phyloP scores from a whole-genome alignment of 2,113 vertebrate genomes.

The Spizaetus ornatus region DNA sequence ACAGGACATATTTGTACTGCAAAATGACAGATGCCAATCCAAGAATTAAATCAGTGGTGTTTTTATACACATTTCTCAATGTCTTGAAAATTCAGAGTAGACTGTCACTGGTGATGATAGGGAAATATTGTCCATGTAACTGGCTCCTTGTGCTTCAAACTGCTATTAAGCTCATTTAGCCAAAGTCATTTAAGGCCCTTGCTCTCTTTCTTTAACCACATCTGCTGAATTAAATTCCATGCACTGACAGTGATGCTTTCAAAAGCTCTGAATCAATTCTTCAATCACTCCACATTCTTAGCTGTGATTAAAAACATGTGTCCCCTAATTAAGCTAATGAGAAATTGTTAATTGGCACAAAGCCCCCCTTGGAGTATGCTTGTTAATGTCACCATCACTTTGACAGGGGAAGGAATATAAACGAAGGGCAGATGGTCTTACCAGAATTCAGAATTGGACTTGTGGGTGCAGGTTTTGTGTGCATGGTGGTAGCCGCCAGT shows the following conservation, averaged over 20 bases:
- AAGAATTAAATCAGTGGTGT: neutral
- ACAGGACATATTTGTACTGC: neutral
- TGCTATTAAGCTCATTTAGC: neutral
- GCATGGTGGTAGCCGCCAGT: neutral
- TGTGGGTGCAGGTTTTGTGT: neutral
- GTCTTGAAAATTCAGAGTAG: neutral
- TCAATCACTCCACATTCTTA: slow-evolving; percentile 73
- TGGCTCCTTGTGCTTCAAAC: neutral
- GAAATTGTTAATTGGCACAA: slow-evolving; percentile 79
- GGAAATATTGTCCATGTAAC: neutral
- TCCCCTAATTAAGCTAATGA: slow-evolving; percentile 85
- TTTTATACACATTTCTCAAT: neutral
- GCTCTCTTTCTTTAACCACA: slow-evolving; percentile 22
- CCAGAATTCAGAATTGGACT: neutral
- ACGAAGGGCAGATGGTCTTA: slow-evolving; percentile 64
- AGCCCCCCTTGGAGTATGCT: slow-evolving; percentile 67
- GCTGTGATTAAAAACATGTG: slow-evolving; percentile 87
- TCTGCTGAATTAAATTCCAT: slow-evolving; percentile 71
- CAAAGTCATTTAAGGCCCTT: neutral
- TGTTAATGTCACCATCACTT: slow-evolving; percentile 77
- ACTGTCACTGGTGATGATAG: neutral
- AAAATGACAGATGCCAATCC: neutral
- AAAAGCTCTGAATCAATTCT: slow-evolving; percentile 72
- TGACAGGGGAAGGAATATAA: slow-evolving; percentile 68
- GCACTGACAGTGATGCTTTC: slow-evolving; percentile 54